Conservation (phyloP, 2,888 invertebrate species). For the Platerodrilus igneus region DNA sequence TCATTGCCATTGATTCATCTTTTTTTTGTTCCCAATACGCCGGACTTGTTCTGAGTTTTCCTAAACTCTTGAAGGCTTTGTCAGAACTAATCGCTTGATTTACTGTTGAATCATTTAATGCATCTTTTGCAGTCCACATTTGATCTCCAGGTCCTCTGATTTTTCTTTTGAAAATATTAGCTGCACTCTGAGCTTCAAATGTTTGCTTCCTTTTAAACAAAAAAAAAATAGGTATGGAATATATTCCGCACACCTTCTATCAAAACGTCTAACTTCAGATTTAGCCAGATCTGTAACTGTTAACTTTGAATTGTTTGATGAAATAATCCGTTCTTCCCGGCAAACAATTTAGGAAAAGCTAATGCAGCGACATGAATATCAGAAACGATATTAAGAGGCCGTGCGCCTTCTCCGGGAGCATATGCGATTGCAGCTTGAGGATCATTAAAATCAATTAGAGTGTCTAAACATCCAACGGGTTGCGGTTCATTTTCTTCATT, state of each 20-base stretch:
- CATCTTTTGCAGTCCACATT: not conserved
- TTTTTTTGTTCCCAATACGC: conserved; percentile 7
- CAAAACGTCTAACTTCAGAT: not conserved
- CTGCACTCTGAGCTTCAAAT: not conserved
- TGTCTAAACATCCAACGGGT: conserved; percentile 2
- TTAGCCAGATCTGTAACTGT: not conserved
- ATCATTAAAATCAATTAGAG: conserved; percentile 3
- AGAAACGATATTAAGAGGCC: not conserved
- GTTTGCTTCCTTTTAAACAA: not conserved
- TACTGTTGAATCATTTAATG: not conserved
- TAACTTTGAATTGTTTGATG: not conserved
- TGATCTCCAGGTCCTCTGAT: not conserved
- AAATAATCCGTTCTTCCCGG: not conserved
- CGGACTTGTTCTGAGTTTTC: not conserved
- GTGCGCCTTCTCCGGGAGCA: conserved; percentile 4
- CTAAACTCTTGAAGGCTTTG: not conserved
- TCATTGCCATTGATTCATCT: conserved; percentile 1
- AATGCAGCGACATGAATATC: conserved; percentile 4
- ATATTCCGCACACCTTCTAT: not conserved
- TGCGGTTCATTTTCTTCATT: too few species aligned
- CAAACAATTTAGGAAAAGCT: conserved; percentile 8
- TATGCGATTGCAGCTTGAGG: conserved; percentile 4
- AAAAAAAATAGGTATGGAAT: not conserved
- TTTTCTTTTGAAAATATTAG: conserved; percentile 1
- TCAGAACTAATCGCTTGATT: not conserved